Base-by-base conservation (phyloP, 2,888 invertebrate genomes). In the Drosophila affinis region DNA sequence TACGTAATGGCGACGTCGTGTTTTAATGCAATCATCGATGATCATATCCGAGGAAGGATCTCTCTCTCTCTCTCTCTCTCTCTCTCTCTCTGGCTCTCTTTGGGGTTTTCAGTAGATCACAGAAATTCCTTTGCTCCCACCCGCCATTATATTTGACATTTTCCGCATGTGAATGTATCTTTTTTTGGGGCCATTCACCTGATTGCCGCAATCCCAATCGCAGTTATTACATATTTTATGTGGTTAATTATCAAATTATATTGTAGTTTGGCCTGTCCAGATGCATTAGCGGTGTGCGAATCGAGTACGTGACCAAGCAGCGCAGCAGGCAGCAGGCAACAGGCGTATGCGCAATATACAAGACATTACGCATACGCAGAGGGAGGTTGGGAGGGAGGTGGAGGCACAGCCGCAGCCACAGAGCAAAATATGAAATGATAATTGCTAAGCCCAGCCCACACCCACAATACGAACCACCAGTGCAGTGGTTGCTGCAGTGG, bases 211-310 rank as follows among this genome's bases (percentile, higher is more conserved):
- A 77, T 39, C 17, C 21, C 29, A 63, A 56, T 76, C 48, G 52
- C 56, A 62, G 70, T 70, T 67, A 64, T 72, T 52, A 57, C 75
- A 70, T 27, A 71, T 69, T 69, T 76, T 82, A 55, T 76, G 78
- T 68, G 72, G 75, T 77, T 81, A 85, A 85, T 81, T 85, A 81
- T 79, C 85, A 72, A 77, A 81, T 85, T 81, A 79, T 68, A 70
- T 63, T 83, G 76, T 60, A 61, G 52, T 78, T 72, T 60, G 32
- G 60, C 62, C 78, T 79, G 81, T 82, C 81, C 60, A 65, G 65
- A 54, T 51, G 77, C 72, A 81, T 81, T 81, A 85, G 76, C 54
- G 55, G 29, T 61, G 56, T 46, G 56, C 39, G 63, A 46, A 46
- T n/a, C 63, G 51, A 6, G 57, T 68, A 67, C 69, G 69, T 67